Conservation (phyloP, 2,113 vertebrate species). For the Hyperoodon ampullatus region DNA sequence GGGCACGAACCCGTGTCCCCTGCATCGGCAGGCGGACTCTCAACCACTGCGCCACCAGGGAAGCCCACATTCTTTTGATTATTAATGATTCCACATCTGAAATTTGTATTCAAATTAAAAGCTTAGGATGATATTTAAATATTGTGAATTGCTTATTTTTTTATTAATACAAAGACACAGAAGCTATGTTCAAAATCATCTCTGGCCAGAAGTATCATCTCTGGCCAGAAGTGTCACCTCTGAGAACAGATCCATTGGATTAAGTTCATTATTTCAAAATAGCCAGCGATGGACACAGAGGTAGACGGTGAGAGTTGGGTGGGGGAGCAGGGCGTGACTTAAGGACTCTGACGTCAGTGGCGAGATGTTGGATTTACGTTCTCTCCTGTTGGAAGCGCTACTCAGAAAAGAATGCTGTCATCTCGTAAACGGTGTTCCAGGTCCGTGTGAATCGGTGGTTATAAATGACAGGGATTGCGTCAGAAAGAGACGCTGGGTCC, state of each 20-base stretch:
- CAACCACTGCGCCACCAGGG: no score
- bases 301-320: neutral
- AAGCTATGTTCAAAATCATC: neutral
- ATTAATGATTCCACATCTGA: neutral
- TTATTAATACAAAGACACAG: neutral
- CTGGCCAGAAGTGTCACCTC: neutral
- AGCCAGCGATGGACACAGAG: neutral
- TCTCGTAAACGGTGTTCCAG: neutral
- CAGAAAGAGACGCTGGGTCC: neutral
- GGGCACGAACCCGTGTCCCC: no score
- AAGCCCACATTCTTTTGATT: neutral
- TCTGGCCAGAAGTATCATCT: neutral
- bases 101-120: neutral
- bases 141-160: neutral
- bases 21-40: no score
- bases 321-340: neutral
- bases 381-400: neutral
- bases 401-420: neutral
- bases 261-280: neutral
- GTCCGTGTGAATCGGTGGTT: neutral
- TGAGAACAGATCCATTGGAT: neutral
- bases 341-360: neutral
- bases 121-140: neutral
- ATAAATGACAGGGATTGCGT: neutral
- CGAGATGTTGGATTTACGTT: neutral